Base-by-base conservation (phyloP, 1,140 invertebrate species). In the Homarus americanus region DNA sequence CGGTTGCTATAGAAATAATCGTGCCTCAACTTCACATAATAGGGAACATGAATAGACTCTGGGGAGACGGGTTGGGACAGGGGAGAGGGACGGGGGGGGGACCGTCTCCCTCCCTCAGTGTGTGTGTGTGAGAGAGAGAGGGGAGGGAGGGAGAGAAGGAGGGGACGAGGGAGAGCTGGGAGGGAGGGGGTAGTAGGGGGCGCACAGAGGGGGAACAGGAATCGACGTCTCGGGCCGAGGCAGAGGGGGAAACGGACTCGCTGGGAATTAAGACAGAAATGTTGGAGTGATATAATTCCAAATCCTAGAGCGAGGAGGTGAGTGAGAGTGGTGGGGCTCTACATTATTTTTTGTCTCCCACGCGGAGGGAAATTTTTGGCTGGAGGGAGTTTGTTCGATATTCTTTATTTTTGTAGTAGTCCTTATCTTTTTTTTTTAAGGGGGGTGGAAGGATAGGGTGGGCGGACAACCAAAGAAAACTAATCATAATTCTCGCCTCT, bases 281-380 rank as follows among this genome's bases (percentile, higher is more conserved):
- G 73, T 78, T 87, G 84, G 44, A 87, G 83, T 86, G 83, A 86
- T 86, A 86, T 86, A 86, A 86, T 86, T 86, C 83, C 72, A 86
- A 86, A 86, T 86, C 83, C 83, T 24, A 38, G 72, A 75, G 83
- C 82, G 4, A 85, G 41, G 41, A 75, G 40, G 72, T 38, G n/a
- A n/a, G n/a, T n/a, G n/a, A 63, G 41, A 44, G 28, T n/a, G 66
- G 41, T 40, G 4, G 5, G 63, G 40, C 63, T 69, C 63, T 4
- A 3, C 1, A 4, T 7, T 3, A 5, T 69, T 69, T 7, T 69
- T 7, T 69, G 12, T 28, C 24, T 69, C 3, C 10, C 17, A 20
- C 53, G 17, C 53, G 4, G 2, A 20, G 17, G 53, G 0, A 20
- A 12, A 0, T 20, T 20, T 58, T 20, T 58, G 24, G 10, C 53